These are phyloP conservation scores for Rhabdornis inornatus DNA, from an alignment of 2,113 vertebrate species.

Conservation along the genomic window DNA sequence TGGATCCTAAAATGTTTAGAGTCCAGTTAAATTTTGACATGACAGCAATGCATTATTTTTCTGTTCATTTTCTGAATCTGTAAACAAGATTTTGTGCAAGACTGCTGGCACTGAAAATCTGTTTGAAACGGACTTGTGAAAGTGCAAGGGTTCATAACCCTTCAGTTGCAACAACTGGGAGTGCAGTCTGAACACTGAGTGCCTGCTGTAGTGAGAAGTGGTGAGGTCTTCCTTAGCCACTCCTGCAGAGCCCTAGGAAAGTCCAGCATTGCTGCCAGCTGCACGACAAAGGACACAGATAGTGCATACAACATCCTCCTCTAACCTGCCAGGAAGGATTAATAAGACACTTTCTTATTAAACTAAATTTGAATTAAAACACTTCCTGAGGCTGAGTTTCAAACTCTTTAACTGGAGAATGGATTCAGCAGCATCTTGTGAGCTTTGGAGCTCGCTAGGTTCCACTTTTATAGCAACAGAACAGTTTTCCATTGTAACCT, in stretches of 20 bases:
- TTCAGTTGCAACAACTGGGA: conserved; percentile 2
- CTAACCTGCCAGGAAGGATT: neutral
- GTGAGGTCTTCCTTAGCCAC: neutral
- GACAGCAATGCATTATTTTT: conserved; percentile 13
- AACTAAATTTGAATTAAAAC: neutral
- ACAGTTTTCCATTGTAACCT: neutral
- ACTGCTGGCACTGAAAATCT: neutral
- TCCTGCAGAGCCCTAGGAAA: neutral
- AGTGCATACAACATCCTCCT: neutral
- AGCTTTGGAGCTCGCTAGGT: neutral
- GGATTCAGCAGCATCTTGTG: neutral
- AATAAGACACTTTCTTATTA: neutral
- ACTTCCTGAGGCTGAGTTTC: neutral
- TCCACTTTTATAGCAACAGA: neutral
- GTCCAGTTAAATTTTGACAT: conserved; percentile 23
- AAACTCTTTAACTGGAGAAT: neutral
- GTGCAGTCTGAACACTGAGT: neutral
- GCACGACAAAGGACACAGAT: neutral
- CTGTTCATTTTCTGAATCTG: conserved; percentile 13
- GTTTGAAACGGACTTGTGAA: conserved; percentile 29
- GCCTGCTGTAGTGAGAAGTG: neutral
- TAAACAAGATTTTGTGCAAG: conserved; percentile 47
- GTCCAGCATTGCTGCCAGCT: neutral
- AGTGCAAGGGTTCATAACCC: conserved; percentile 43
- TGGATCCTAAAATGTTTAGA: neutral